Evolutionary conservation across 2,113 vertebrate genomes (phyloP).

Genomic region (Acinonyx jubatus): DNA sequence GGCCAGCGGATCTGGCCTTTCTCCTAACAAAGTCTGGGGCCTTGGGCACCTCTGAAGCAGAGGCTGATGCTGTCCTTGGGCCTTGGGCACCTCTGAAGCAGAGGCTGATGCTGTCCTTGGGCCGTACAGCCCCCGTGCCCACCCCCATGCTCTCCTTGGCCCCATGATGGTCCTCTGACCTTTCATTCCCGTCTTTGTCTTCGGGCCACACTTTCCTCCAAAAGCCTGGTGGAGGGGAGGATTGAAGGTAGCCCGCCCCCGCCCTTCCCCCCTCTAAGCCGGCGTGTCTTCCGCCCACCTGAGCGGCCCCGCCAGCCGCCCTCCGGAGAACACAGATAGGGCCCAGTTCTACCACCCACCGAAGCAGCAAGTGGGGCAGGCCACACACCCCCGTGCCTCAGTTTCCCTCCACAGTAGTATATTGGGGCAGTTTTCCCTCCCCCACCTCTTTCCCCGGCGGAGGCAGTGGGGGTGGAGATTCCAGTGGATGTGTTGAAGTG

Average conservation of each 20-base stretch:
- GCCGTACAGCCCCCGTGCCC: not conserved
- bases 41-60: not conserved
- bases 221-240: not conserved
- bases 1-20: not conserved
- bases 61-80: too few species aligned
- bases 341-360: not conserved
- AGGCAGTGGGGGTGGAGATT: not conserved
- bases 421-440: not conserved
- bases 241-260: not conserved
- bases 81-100: too few species aligned
- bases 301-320: not conserved
- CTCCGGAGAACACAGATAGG: not conserved
- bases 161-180: not conserved
- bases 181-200: not conserved
- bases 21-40: accelerated
- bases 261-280: not conserved
- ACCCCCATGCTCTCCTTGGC: not conserved
- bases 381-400: accelerated
- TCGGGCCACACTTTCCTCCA: not conserved
- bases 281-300: not conserved
- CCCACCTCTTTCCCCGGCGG: not conserved
- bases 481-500: not conserved
- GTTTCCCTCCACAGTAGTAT: not conserved
- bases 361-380: not conserved
- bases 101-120: not conserved